These are phyloP conservation scores for Microcebus tavaratra DNA, from an alignment of 2,113 vertebrate genomes.

Conservation along the genomic window DNA sequence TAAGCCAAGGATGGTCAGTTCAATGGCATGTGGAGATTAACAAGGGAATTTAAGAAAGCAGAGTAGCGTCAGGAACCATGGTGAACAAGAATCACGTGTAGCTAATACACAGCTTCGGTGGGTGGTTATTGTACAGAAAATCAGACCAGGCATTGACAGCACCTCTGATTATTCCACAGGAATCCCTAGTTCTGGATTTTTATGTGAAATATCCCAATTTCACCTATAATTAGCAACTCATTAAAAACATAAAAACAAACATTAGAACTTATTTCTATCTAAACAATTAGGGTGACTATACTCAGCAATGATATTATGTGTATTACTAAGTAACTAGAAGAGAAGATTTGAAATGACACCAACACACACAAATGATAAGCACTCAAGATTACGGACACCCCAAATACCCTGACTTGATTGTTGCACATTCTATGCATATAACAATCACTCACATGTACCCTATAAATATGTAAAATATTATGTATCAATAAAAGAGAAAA, in stretches of 20 bases:
- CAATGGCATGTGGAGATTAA: not conserved
- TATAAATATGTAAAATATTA: too few relatives aligned
- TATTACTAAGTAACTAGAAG: too few relatives aligned
- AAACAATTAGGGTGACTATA: too few relatives aligned
- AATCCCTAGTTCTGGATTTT: not conserved
- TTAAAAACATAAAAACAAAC: not conserved
- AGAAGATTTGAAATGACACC: too few relatives aligned
- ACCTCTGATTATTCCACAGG: constrained; percentile 20
- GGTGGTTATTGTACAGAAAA: not conserved
- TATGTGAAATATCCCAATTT: constrained; percentile 33
- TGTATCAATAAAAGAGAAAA: too few relatives aligned
- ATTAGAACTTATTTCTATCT: too few relatives aligned
- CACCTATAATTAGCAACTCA: constrained; percentile 37
- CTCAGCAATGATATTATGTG: too few relatives aligned
- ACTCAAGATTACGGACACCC: too few relatives aligned
- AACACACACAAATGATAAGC: too few relatives aligned
- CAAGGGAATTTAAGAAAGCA: not conserved
- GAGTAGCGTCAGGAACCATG: not conserved
- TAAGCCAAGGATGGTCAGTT: not conserved
- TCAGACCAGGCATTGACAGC: not conserved
- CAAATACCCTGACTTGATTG: too few relatives aligned
- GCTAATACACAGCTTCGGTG: not conserved
- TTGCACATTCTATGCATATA: too few relatives aligned
- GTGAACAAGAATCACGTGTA: not conserved
- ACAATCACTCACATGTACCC: too few relatives aligned